Evolutionary conservation across 2,113 vertebrate genomes (phyloP).

Genomic region (Antennarius striatus): DNA sequence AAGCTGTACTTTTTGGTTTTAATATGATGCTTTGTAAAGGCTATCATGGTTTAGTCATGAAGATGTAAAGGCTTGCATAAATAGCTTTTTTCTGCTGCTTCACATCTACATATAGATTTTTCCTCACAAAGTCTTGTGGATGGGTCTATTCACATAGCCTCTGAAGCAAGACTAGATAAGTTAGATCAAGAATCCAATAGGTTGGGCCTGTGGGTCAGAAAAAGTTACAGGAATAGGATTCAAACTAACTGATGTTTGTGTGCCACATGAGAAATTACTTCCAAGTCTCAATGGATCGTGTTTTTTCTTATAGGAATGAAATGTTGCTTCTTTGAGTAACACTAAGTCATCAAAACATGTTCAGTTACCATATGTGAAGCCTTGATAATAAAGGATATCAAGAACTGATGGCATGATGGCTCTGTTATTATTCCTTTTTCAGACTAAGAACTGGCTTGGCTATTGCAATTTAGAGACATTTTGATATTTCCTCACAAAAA

Average conservation of each 20-base stretch:
- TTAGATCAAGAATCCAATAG: conserved; percentile 27
- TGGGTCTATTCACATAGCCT: conserved; percentile 32
- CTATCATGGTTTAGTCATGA: conserved; percentile 10
- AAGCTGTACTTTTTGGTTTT: conserved; percentile 13
- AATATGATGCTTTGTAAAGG: conserved; percentile 12
- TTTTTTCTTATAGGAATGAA: conserved; percentile 4
- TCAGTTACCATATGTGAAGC: too few species aligned
- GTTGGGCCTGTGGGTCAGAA: conserved; percentile 9
- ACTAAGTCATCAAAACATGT: too few species aligned
- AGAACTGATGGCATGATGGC: too few species aligned
- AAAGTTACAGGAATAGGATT: conserved; percentile 4
- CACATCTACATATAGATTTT: conserved; percentile 35
- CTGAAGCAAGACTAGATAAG: conserved; percentile 25
- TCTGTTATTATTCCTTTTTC: too few species aligned
- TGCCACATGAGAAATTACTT: not conserved
- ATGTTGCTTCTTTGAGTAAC: not conserved
- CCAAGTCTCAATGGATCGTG: not conserved
- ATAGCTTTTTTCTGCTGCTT: conserved; percentile 13
- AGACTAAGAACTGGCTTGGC: too few species aligned
- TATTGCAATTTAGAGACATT: too few species aligned
- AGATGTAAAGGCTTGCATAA: conserved; percentile 5
- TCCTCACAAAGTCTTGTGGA: conserved; percentile 47
- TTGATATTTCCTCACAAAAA: too few species aligned
- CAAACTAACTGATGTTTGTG: not conserved
- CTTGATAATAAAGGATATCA: not conserved